A percentile compares a stretch with the other conserved stretches of the same genome.
These are phyloP conservation scores for Chloropsis cyanopogon DNA, from an alignment of 2,113 vertebrate species.

Conservation along the genomic window DNA sequence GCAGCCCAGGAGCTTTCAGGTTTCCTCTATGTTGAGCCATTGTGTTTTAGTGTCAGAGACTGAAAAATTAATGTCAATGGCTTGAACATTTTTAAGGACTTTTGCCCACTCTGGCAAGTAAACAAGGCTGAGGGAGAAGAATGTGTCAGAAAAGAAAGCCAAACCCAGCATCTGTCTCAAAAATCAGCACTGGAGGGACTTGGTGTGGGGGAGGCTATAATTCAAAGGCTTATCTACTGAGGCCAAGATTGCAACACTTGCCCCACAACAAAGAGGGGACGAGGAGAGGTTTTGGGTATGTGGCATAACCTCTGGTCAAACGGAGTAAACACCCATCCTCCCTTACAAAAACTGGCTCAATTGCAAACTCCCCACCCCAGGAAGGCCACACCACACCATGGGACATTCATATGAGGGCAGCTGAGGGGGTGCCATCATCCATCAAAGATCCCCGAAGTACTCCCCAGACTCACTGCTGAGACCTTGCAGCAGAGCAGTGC, in stretches of 20 bases:
- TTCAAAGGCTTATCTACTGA: neutral
- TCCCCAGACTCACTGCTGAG: neutral
- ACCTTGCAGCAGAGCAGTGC: neutral
- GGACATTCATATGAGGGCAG: neutral
- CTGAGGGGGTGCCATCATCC: neutral
- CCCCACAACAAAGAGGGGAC: neutral
- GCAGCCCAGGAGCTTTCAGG: neutral
- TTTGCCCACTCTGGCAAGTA: neutral
- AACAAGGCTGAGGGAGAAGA: neutral
- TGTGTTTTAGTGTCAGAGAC: neutral
- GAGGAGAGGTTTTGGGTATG: neutral
- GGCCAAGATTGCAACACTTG: neutral
- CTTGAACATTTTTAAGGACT: neutral
- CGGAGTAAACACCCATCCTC: neutral
- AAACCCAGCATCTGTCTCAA: neutral
- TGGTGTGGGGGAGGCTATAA: neutral
- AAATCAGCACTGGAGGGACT: neutral
- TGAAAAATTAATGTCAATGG: neutral
- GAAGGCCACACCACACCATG: too few relatives aligned
- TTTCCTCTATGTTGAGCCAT: neutral
- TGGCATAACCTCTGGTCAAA: neutral
- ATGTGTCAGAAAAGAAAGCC: neutral
- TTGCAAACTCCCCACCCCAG: accelerated
- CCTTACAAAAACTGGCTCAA: neutral
- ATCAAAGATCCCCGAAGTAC: accelerated